Evolutionary conservation across 2,797 vertebrate species (phyloP).

Genomic region (Poeciliopsis paucimaculata): DNA sequence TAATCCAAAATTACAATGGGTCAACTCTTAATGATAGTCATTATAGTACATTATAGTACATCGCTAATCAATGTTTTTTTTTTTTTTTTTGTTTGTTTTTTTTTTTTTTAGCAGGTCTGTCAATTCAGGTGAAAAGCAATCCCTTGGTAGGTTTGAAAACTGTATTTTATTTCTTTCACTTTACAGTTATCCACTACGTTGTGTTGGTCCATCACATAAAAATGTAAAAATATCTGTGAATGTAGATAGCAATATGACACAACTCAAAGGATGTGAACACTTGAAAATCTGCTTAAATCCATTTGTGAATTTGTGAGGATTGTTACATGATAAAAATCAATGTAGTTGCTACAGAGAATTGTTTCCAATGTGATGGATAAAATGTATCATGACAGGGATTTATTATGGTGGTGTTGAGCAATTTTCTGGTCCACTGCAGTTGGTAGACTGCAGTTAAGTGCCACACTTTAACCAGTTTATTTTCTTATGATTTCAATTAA

Average conservation of each 20-base stretch:
- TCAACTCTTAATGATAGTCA: too few species aligned
- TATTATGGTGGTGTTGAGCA: slow-evolving; percentile 85
- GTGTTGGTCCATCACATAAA: not conserved
- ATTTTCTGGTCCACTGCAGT: slow-evolving; percentile 85
- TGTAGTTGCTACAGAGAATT: not conserved
- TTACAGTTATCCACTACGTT: not conserved
- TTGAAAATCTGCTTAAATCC: not conserved
- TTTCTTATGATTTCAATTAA: not conserved
- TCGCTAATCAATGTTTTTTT: not conserved
- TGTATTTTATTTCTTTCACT: not conserved
- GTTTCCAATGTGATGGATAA: not conserved
- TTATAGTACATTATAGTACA: too few species aligned
- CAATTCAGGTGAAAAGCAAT: not conserved
- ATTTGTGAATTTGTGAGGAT: not conserved
- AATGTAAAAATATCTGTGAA: not conserved
- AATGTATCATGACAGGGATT: slow-evolving; percentile 65
- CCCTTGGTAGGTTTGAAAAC: not conserved
- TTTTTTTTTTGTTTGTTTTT: not conserved
- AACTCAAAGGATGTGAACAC: not conserved
- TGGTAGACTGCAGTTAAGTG: slow-evolving; percentile 79
- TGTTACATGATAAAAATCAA: not conserved
- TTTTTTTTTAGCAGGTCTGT: not conserved
- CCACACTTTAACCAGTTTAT: slow-evolving; percentile 84
- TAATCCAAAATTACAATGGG: not conserved
- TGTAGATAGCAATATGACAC: not conserved